phyloP scores from a whole-genome alignment of 2,888 invertebrate genomes.

The Pegoplata infirma region DNA sequence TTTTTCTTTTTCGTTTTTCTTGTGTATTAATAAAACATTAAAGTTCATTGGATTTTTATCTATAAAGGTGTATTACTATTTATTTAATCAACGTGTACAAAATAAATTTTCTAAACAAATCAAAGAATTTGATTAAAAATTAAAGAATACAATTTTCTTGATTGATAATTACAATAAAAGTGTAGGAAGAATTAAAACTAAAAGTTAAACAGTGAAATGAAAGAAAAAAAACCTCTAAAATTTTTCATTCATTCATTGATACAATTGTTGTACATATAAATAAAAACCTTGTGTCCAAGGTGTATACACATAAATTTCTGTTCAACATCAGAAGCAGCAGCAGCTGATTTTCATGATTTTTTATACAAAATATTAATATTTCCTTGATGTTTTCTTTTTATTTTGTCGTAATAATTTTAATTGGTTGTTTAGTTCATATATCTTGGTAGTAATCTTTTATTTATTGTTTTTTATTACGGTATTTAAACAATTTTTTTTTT shows the following conservation, averaged over 20 bases:
- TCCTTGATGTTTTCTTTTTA: neutral
- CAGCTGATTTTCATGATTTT: conserved; percentile 2
- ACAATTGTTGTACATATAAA: neutral
- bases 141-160: too few relatives aligned
- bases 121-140: too few relatives aligned
- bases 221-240: neutral
- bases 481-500: too few relatives aligned
- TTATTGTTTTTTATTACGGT: too few relatives aligned
- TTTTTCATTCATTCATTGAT: neutral
- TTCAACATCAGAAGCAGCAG: conserved; percentile 16
- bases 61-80: too few relatives aligned
- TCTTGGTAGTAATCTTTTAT: neutral
- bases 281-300: conserved; percentile 15
- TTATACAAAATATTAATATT: too few relatives aligned
- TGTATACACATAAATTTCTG: conserved; percentile 21
- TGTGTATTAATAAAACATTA: neutral
- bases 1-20: neutral
- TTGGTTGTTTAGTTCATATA: neutral
- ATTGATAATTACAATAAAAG: neutral
- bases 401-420: conserved; percentile 15
- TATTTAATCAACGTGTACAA: neutral
- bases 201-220: too few relatives aligned
- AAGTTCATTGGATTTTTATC: neutral
- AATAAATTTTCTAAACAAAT: too few relatives aligned
- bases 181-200: neutral